These are phyloP conservation scores for Phocoena sinus DNA, from an alignment of 2,113 vertebrate species.

Conservation along the genomic window DNA sequence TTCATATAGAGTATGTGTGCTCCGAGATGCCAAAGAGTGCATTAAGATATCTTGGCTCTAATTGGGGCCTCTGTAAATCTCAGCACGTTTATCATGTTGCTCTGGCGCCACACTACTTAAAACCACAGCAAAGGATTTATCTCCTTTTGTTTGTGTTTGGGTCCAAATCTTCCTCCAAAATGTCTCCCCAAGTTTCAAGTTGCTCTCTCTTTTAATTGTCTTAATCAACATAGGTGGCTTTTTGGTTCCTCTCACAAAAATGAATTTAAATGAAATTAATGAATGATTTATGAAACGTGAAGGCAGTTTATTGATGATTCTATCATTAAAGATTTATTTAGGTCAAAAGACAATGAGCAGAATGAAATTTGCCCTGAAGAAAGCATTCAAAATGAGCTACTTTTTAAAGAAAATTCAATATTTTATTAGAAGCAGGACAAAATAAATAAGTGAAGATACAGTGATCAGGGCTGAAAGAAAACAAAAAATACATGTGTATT, in stretches of 20 bases:
- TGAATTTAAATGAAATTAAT: background rate
- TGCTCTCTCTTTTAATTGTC: background rate
- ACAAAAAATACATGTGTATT: background rate
- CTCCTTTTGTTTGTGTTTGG: constrained; percentile 1
- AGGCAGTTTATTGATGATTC: background rate
- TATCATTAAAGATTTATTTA: background rate
- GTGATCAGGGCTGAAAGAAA: background rate
- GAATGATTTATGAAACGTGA: constrained; percentile 16
- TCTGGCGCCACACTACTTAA: constrained; percentile 30
- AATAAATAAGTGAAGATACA: background rate
- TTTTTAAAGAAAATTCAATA: background rate
- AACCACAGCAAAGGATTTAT: constrained; percentile 45
- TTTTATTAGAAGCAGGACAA: constrained; percentile 4
- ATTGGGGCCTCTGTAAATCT: constrained; percentile 44
- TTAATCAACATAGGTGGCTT: background rate
- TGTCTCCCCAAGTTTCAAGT: background rate
- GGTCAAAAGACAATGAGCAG: background rate
- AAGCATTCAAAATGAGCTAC: constrained; percentile 3
- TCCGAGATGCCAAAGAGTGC: constrained; percentile 47
- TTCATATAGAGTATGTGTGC: background rate
- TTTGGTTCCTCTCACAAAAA: background rate
- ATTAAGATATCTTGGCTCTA: constrained; percentile 60
- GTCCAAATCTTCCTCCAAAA: background rate
- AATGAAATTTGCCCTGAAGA: background rate
- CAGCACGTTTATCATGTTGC: constrained; percentile 42